Base-by-base conservation (phyloP, 2,888 invertebrate genomes). In the Pelosia muscerda region DNA sequence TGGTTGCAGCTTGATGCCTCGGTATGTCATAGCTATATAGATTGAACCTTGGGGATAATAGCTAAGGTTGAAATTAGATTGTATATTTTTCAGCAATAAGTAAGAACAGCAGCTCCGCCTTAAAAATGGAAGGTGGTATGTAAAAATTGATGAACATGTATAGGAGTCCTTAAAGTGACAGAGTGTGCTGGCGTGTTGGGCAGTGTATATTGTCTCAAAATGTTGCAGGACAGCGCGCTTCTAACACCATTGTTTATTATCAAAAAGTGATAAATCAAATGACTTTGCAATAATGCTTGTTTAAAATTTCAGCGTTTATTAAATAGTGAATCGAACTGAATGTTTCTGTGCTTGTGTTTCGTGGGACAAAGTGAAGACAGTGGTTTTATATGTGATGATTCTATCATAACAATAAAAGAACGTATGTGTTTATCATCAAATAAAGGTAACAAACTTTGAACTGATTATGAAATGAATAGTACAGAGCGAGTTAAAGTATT, bases 101-200 rank as follows among this genome's bases (percentile, higher is more conserved):
- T 87, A 82, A 85, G 88, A 92, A 92, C 88, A 92, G 90, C 92
- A 94, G 93, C 94, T 93, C 95, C 95, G 94, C 95, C 95, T 95
- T 94, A 95, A 95, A 95, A 95, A 94, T 95, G 94, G 95, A 94
- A 95, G 95, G 94, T 95, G 94, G 95, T 94, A 94, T 95, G 94
- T 95, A 95, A 95, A 95, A 95, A 95, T 95, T 95, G 91, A 95
- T 95, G 94, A 94, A 95, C 94, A 94, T 93, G 93, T 94, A 94
- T 95, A 93, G 93, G 88, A 94, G 94, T 94, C 93, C 93, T 94
- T 94, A 94, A 91, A 94, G 93, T 95, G 95, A 94, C 94, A 95
- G 94, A 95, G 94, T 92, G 90, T 90, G 94, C 93, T 93, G 92
- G 94, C 92, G 91, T 91, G 94, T 90, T 87, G 94, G 91, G 89